These are phyloP conservation scores for Mycteria americana DNA, from an alignment of 2,797 vertebrate species.

Conservation along the genomic window DNA sequence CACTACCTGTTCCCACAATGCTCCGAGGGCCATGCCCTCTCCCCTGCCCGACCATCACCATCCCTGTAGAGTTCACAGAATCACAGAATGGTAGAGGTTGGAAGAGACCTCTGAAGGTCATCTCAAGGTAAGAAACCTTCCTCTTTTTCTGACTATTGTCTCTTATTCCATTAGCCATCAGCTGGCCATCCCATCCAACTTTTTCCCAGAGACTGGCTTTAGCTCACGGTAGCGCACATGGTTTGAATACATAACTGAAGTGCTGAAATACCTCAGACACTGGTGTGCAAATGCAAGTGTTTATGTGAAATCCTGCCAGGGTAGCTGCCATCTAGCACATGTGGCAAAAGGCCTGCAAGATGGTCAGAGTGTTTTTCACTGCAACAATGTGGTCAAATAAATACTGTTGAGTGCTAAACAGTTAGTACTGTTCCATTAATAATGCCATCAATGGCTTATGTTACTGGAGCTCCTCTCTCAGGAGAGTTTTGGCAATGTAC, in stretches of 20 bases:
- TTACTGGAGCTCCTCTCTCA: neutral
- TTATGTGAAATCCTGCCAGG: neutral
- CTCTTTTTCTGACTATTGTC: neutral
- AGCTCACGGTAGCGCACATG: neutral
- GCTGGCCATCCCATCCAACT: neutral
- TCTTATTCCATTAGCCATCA: neutral
- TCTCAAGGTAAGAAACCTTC: neutral
- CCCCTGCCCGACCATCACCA: rapidly evolving
- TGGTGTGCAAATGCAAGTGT: neutral
- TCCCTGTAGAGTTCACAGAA: neutral
- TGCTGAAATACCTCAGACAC: neutral
- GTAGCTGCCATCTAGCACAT: neutral
- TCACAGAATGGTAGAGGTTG: neutral
- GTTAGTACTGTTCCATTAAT: neutral
- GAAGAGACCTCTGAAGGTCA: neutral
- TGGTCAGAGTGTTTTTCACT: neutral
- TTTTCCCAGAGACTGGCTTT: neutral
- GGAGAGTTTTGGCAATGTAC: neutral
- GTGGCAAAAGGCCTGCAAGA: neutral
- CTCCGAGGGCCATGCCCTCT: neutral
- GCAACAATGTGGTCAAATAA: neutral
- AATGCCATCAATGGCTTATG: neutral
- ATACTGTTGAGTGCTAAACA: neutral
- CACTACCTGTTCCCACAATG: neutral
- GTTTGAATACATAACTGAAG: neutral